Conservation (phyloP, 2,888 invertebrate species). For the Eupithecia subfuscata region DNA sequence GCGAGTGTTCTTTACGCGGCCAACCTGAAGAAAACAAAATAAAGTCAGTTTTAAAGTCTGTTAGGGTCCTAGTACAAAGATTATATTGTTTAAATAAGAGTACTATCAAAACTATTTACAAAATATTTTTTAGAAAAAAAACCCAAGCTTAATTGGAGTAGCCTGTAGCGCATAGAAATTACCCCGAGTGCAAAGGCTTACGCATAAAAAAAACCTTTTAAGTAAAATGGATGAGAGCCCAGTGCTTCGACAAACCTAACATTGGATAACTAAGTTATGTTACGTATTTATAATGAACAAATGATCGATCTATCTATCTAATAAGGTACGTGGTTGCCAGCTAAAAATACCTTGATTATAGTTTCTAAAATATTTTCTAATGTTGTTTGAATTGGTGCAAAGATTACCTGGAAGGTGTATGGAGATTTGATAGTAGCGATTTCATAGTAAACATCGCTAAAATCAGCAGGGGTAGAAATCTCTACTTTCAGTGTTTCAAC, state of each 20-base stretch:
- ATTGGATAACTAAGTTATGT: no score
- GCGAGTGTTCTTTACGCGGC: constrained; percentile 93
- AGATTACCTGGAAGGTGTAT: constrained; percentile 92
- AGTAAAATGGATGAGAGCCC: no score
- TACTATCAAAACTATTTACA: no score
- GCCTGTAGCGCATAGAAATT: no score
- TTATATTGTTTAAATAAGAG: no score
- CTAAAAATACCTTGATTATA: not conserved
- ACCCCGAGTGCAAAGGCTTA: no score
- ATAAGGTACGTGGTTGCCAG: not conserved
- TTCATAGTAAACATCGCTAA: constrained; percentile 93
- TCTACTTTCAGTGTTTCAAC: constrained; percentile 94
- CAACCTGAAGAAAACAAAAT: constrained; percentile 85
- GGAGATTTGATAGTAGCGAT: constrained; percentile 96
- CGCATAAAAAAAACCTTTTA: no score
- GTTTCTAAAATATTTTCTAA: not conserved
- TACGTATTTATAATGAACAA: no score
- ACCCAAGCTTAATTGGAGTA: no score
- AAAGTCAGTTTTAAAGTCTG: not conserved
- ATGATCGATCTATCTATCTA: not conserved
- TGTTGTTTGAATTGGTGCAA: constrained; percentile 17
- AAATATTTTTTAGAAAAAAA: no score
- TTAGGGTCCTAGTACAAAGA: not conserved
- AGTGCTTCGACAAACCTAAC: no score
- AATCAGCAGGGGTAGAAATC: constrained; percentile 94